phyloP scores from a whole-genome alignment of 2,113 vertebrate species.

The Thunnus maccoyii region DNA sequence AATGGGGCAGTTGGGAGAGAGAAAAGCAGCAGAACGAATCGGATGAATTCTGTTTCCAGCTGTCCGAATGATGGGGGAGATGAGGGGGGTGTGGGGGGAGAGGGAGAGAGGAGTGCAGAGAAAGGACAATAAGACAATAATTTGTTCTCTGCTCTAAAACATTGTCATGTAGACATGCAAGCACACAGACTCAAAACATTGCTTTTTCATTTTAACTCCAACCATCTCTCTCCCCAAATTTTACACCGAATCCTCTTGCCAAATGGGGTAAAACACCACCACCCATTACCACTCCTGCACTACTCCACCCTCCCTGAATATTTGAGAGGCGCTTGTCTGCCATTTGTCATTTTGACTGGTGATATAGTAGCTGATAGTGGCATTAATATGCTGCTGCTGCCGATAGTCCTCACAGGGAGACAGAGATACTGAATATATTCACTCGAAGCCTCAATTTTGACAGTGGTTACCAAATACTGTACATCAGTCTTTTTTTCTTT shows the following conservation, averaged over 20 bases:
- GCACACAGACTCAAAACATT: conserved; percentile 53
- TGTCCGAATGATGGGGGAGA: conserved; percentile 79
- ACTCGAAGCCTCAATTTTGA: conserved; percentile 56
- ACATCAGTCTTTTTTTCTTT: conserved; percentile 36
- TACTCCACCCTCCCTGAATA: conserved; percentile 73
- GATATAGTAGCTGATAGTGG: conserved; percentile 83
- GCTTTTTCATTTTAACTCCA: conserved; percentile 31
- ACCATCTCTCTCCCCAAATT: conserved; percentile 42
- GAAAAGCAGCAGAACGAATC: conserved; percentile 88
- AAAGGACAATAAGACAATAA: conserved; percentile 81
- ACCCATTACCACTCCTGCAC: conserved; percentile 64
- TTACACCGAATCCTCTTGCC: conserved; percentile 37
- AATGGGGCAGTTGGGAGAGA: conserved; percentile 77
- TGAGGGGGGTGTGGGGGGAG: conserved; percentile 27
- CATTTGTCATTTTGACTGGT: conserved; percentile 83
- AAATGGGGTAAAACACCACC: conserved; percentile 68
- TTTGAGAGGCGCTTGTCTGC: conserved; percentile 80
- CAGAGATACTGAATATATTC: conserved; percentile 69
- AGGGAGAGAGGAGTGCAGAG: conserved; percentile 44
- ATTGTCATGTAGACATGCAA: conserved; percentile 65
- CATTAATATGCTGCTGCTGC: conserved; percentile 74
- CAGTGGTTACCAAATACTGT: conserved; percentile 58
- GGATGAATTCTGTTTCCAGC: conserved; percentile 87
- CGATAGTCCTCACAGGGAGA: conserved; percentile 72
- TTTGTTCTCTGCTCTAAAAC: conserved; percentile 79